Conservation (phyloP, 2,113 vertebrate genomes). For the Grantiella picta region DNA sequence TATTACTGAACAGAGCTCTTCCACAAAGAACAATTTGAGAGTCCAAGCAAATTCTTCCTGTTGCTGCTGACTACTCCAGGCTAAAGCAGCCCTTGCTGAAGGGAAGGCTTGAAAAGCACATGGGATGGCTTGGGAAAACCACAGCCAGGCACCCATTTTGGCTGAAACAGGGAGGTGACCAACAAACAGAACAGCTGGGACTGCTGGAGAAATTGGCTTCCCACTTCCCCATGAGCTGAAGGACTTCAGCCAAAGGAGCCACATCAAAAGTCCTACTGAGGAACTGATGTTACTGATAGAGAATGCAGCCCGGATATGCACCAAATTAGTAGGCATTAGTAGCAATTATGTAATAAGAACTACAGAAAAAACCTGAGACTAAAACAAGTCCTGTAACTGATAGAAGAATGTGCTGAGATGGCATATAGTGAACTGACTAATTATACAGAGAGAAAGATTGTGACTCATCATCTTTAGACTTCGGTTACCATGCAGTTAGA, state of each 20-base stretch:
- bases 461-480: background rate
- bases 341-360: background rate
- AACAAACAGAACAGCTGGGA: background rate
- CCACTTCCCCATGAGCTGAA: background rate
- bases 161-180: background rate
- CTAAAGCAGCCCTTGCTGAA: background rate
- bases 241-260: background rate
- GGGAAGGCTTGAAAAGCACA: background rate
- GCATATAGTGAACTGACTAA: background rate
- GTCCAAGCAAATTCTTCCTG: background rate
- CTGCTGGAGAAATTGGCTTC: background rate
- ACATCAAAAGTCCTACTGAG: background rate
- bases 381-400: background rate
- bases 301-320: background rate
- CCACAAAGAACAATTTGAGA: background rate
- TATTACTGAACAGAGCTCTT: background rate
- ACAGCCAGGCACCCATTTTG: background rate
- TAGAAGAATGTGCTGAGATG: background rate
- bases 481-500: background rate
- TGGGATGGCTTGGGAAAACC: background rate
- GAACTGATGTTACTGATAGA: background rate
- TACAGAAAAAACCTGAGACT: background rate
- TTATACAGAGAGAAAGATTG: background rate
- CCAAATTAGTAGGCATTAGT: background rate
- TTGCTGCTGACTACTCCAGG: background rate